These are phyloP conservation scores for Hypsibius dujardini DNA, from an alignment of 1,140 invertebrate species.

Conservation along the genomic window DNA sequence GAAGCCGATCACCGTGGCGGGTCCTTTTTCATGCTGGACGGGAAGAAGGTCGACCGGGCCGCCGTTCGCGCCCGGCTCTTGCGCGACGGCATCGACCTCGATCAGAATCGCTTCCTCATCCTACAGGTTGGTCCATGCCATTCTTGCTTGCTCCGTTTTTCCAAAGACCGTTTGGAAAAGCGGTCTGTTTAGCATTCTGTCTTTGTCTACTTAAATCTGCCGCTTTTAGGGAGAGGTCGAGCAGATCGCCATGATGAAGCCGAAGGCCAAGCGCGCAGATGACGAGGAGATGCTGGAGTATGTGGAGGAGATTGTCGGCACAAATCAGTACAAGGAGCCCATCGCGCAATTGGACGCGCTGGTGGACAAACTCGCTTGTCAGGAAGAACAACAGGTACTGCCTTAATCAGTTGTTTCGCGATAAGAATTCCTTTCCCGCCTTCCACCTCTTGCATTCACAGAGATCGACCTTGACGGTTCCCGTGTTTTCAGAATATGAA, in stretches of 20 bases:
- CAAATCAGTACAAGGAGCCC: conserved; percentile 62
- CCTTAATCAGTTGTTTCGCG: too few relatives aligned
- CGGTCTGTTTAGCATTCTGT: too few relatives aligned
- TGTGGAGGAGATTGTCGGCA: conserved; percentile 94
- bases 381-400: conserved; percentile 11
- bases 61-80: conserved; percentile 61
- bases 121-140: conserved; percentile 42
- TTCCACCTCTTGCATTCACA: too few relatives aligned
- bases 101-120: conserved; percentile 93
- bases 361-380: conserved; percentile 46
- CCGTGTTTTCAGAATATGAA: conserved; percentile 10
- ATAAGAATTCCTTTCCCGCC: too few relatives aligned
- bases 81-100: conserved; percentile 74
- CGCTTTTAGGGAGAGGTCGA: conserved; percentile 73
- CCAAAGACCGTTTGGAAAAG: too few relatives aligned
- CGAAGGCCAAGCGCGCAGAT: conserved; percentile 64
- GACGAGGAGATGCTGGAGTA: conserved; percentile 93
- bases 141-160: neutral
- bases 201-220: neutral
- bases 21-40: conserved; percentile 67
- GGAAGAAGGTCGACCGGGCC: conserved; percentile 33
- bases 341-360: conserved; percentile 55
- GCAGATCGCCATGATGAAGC: conserved; percentile 97
- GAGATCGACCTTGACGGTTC: neutral
- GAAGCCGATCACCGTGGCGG: conserved; percentile 73